Percentiles rank a stretch among this genome's conserved stretches.
Evolutionary conservation across 2,797 vertebrate genomes (phyloP).

Genomic region (Sciurus vulgaris): DNA sequence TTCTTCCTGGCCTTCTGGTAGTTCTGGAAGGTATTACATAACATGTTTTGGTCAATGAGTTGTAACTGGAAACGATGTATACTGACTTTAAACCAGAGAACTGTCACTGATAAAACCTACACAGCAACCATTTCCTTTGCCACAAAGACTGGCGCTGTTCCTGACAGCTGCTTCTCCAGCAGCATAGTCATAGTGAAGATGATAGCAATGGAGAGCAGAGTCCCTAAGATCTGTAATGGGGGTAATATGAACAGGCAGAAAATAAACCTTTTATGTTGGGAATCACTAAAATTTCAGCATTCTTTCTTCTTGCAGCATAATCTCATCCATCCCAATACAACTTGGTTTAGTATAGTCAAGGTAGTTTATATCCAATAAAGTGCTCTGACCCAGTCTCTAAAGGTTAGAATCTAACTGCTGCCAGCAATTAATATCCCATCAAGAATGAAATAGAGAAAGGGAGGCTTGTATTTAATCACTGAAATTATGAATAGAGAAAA

Average conservation of each 20-base stretch:
- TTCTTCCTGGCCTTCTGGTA: background rate
- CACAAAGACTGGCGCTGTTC: slow-evolving; percentile 32
- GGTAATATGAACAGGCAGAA: background rate
- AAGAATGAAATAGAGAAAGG: slow-evolving; percentile 51
- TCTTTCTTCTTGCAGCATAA: slow-evolving; percentile 39
- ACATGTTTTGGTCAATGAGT: slow-evolving; percentile 4
- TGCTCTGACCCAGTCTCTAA: background rate
- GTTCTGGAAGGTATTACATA: background rate
- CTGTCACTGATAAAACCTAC: slow-evolving; percentile 4
- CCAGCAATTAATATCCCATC: slow-evolving; percentile 31
- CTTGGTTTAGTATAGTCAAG: slow-evolving; percentile 23
- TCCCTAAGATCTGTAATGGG: background rate
- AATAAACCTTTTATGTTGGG: slow-evolving; percentile 4
- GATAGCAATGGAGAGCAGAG: background rate
- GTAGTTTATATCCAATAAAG: slow-evolving; percentile 30
- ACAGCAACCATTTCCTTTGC: background rate
- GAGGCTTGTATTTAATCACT: slow-evolving; percentile 14
- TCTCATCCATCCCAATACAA: background rate
- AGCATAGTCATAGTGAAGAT: background rate
- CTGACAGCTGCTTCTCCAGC: background rate
- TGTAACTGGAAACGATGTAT: slow-evolving; percentile 1
- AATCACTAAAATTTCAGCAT: background rate
- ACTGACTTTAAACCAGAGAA: background rate
- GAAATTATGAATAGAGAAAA: slow-evolving; percentile 34
- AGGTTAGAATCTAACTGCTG: slow-evolving; percentile 48